Evolutionary conservation across 64 coral and sea anemone genomes (phyloP).

Genomic region (Acropora tenuis): DNA sequence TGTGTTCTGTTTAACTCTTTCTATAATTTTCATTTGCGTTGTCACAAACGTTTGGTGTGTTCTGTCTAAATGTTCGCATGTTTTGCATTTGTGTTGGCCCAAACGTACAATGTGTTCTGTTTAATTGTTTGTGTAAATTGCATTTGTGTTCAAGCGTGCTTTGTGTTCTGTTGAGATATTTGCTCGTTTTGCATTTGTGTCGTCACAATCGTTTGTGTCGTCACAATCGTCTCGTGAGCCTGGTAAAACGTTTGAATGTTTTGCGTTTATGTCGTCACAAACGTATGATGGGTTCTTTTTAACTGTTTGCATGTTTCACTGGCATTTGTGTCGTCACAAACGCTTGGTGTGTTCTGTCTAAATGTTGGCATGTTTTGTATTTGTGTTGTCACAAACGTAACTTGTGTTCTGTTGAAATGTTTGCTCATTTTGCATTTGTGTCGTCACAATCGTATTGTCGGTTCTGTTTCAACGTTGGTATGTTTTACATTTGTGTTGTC

Average conservation of each 20-base stretch:
- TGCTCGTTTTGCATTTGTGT: not conserved
- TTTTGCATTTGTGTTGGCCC: not conserved
- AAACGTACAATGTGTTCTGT: not conserved
- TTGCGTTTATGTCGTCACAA: not conserved
- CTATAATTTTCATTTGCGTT: too few relatives aligned
- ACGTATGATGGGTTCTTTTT: not conserved
- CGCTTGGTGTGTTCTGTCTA: too few relatives aligned
- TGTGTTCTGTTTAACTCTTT: too few relatives aligned
- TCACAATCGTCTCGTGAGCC: not conserved
- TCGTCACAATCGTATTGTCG: too few relatives aligned
- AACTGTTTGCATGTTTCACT: too few relatives aligned
- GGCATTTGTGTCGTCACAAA: too few relatives aligned
- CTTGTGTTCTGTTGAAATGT: not conserved
- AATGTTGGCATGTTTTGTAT: not conserved
- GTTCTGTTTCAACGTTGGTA: too few relatives aligned
- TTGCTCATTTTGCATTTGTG: not conserved
- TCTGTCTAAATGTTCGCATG: too few relatives aligned
- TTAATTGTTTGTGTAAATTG: not conserved
- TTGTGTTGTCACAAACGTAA: not conserved
- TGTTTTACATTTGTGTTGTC: too few relatives aligned
- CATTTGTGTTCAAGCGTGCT: not conserved
- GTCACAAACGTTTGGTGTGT: too few relatives aligned
- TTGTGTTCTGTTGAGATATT: too few relatives aligned
- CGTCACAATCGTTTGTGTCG: not conserved
- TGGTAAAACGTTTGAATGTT: too few relatives aligned